Evolutionary conservation across 92 coral and sea anemone species (phyloP).

Genomic region (Virgularia gustaviana): DNA sequence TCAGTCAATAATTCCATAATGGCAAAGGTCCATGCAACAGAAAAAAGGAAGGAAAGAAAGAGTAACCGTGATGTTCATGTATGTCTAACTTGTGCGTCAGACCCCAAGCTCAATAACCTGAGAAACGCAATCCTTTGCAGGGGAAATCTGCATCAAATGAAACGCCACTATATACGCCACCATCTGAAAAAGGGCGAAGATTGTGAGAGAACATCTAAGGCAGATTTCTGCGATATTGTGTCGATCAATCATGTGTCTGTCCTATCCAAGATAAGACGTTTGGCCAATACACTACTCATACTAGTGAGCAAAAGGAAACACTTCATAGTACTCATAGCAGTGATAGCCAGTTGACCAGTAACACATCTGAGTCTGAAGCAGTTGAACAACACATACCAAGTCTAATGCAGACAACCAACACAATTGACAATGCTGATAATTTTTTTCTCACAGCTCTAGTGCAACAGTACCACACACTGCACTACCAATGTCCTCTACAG

Average conservation of each 20-base stretch:
- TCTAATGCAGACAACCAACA: too few species aligned
- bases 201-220: neutral
- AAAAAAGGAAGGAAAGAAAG: neutral
- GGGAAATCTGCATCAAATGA: constrained; percentile 20
- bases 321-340: too few species aligned
- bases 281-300: too few species aligned
- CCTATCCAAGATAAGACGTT: neutral
- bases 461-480: too few species aligned
- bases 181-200: neutral
- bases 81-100: constrained; percentile 5
- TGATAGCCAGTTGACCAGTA: too few species aligned
- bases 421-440: neutral
- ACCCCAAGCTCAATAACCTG: neutral
- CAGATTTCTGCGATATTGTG: neutral
- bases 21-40: neutral
- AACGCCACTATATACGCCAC: constrained; percentile 23
- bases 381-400: neutral
- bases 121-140: constrained; percentile 21
- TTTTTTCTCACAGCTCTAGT: neutral
- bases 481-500: too few species aligned
- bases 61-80: constrained; percentile 3
- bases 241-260: neutral
- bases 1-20: too few species aligned
- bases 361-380: neutral
- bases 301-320: too few species aligned